A percentile compares a stretch with the other conserved stretches of the same genome.
Evolutionary conservation across 2,113 vertebrate species (phyloP).

Genomic region (Tilapia sparmanii): DNA sequence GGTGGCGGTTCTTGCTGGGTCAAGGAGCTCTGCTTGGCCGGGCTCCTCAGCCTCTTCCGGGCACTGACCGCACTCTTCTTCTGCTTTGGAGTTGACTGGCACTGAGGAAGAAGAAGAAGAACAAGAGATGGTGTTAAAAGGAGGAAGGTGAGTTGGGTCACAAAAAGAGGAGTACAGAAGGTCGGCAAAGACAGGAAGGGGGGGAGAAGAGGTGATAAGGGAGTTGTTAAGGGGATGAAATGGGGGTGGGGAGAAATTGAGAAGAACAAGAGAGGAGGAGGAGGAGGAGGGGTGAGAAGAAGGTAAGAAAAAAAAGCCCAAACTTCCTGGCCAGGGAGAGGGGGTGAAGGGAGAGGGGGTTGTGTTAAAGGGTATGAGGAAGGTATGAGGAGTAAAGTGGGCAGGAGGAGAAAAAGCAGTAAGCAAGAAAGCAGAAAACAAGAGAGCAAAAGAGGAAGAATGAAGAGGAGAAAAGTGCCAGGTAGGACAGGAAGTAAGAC

Average conservation of each 20-base stretch:
- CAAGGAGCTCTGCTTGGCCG: conserved; percentile 35
- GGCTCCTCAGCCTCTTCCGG: conserved; percentile 52
- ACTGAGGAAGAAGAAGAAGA: conserved; percentile 41
- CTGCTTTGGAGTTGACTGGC: conserved; percentile 73
- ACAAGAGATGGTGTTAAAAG: neutral
- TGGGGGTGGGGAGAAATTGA: neutral
- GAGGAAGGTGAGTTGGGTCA: neutral
- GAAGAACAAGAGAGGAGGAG: neutral
- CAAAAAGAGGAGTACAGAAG: neutral
- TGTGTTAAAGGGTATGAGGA: neutral
- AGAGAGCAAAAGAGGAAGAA: neutral
- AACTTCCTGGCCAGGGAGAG: neutral
- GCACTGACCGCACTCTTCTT: conserved; percentile 58
- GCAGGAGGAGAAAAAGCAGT: neutral
- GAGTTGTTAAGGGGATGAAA: neutral
- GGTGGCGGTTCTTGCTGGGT: conserved; percentile 22
- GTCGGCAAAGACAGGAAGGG: neutral
- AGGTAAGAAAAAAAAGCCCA: neutral
- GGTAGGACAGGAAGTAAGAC: conserved; percentile 6
- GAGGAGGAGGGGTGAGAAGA: neutral
- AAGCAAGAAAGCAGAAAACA: neutral
- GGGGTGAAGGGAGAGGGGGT: neutral
- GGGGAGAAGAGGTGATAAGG: neutral
- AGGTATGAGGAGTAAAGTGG: neutral
- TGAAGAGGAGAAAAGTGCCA: neutral